Base-by-base conservation (phyloP, 2,113 vertebrate genomes). In the Alexandromys fortis region DNA sequence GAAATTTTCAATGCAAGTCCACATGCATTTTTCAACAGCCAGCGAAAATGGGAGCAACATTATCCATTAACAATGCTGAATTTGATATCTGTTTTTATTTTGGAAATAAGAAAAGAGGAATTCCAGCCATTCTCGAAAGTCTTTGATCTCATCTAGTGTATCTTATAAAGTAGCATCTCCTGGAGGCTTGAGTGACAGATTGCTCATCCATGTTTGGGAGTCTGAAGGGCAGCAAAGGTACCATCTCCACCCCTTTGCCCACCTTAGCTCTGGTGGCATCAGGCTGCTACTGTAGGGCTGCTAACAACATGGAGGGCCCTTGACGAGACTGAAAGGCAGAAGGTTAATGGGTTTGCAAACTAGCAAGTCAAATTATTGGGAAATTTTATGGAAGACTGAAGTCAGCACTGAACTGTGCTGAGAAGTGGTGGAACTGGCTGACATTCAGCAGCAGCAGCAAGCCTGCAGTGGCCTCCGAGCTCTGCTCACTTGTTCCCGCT, bases 11-110 rank as follows among this genome's bases (percentile, higher is more conserved):
- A 33, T 79, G 35, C 91, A 94, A 63, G 17, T 42, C 12, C 58
- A 76, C n/a, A 33, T 58, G 55, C 85, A n/a, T 87, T 91, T 92
- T 93, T 52, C 70, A 72, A 94, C 92, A 13, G 33, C 45, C 35
- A 92, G 76, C 82, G 90, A 92, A 47, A 45, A 5, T 76, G 38
- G 47, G 22, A 70, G 87, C 35, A 38, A 35, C 47, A 67, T 63
- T 90, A 45, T 1, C 42, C 42, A 70, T n/a, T 63, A 65, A 65
- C 42, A 72, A 16, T 52, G 49, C 47, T 87, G 86, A 94, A 73
- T n/a, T 82, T 95, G 67, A 92, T 47, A 91, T 88, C 28, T 0
- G 0, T 87, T 93, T 95, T 91, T 87, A 93, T 76, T 95, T 85
- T 91, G 38, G 10, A 65, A 67, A 85, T 67, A 61, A 67, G 38